Evolutionary conservation across 2,888 invertebrate species (phyloP), one percentile per base, ranked within the genome.

Genomic region (Mythimna vitellina): DNA sequence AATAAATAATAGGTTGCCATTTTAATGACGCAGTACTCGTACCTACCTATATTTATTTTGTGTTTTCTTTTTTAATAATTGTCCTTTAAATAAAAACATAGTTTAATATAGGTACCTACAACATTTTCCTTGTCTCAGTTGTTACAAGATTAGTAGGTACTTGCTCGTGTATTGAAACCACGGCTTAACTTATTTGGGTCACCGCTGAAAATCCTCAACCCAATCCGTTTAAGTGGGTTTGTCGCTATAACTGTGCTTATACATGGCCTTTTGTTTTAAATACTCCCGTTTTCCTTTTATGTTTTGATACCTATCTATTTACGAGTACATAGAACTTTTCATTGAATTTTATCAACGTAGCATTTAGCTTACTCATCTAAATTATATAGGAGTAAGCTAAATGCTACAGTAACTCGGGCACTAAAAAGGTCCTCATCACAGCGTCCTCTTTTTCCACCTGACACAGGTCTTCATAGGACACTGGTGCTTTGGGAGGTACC

Each of bases 151-250:
- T 1, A n/a, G 0, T n/a, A 20, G 1, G 25, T 22, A 29, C 10
- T 22, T 8, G 68, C 46, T 80, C 56, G 66, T 42, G 60, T 58
- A 51, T 63, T 54, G 71, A 42, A 82, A 85, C 76, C 54, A 54
- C 71, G 68, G 67, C 82, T 88, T 88, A 84, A 85, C 38, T 57
- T 84, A 86, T 85, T 78, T 89, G 77, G 88, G 89, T 85, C 89
- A 86, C 22, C 72, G 70, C 78, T 85, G 77, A 87, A 86, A 87
- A 86, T 87, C 76, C 84, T 82, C 82, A 71, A 78, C 78, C 83
- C 85, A 87, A 87, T 87, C 84, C 82, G 82, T 84, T 87, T 83
- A 86, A 81, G 83, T 83, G 82, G 76, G 81, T 82, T 75, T 69
- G 74, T 73, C 78, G 65, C 71, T 77, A 46, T 78, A 82, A 68